A percentile compares a stretch with the other conserved stretches of the same genome.
Conservation (phyloP, 1,140 invertebrate species). For the Heliconius hewitsoni region DNA sequence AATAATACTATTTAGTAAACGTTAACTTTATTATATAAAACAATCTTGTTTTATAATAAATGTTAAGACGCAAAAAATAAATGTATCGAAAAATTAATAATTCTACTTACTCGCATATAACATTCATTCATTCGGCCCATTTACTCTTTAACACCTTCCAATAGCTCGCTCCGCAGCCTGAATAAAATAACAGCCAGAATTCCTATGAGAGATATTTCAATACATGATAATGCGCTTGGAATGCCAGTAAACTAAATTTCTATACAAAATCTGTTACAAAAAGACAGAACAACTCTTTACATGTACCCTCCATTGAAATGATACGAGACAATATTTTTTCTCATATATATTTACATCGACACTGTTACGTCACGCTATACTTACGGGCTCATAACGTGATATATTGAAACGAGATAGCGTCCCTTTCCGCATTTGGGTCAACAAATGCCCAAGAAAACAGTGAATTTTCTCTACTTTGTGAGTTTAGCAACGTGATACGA, state of each 20-base stretch:
- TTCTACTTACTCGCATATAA: slow-evolving; percentile 55
- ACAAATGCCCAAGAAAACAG: slow-evolving; percentile 41
- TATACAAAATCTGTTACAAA: slow-evolving; percentile 18
- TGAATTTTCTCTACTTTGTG: slow-evolving; percentile 42
- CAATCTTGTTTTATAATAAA: background rate
- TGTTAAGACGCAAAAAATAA: background rate
- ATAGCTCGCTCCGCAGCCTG: slow-evolving; percentile 62
- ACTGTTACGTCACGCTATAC: slow-evolving; percentile 20
- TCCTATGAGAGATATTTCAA: slow-evolving; percentile 62
- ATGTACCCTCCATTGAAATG: slow-evolving; percentile 6
- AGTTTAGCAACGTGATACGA: slow-evolving; percentile 58
- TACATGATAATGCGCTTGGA: slow-evolving; percentile 44
- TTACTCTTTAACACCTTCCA: slow-evolving; percentile 76
- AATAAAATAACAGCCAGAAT: slow-evolving; percentile 66
- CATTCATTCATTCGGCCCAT: slow-evolving; percentile 70
- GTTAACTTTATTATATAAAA: background rate
- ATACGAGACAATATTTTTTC: slow-evolving; percentile 7
- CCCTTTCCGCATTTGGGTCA: slow-evolving; percentile 42
- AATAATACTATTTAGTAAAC: background rate
- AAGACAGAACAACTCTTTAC: background rate
- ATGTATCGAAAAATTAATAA: background rate
- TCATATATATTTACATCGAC: slow-evolving; percentile 8
- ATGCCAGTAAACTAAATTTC: slow-evolving; percentile 51
- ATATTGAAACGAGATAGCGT: slow-evolving; percentile 41
- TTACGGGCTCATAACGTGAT: slow-evolving; percentile 35